phyloP scores from a whole-genome alignment of 1,140 invertebrate genomes.

The Coboldia fuscipes region DNA sequence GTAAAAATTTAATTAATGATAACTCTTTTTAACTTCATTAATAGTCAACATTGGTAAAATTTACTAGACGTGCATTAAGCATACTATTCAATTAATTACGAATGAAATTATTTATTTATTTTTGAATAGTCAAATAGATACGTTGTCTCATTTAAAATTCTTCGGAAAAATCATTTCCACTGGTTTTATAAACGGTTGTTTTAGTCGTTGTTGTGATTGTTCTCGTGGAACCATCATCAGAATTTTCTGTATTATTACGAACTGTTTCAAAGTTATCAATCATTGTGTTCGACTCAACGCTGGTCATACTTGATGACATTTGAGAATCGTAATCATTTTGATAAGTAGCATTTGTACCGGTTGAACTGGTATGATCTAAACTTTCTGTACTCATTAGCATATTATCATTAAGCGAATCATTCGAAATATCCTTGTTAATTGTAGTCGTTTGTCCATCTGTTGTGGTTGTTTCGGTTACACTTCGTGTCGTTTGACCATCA shows the following conservation, averaged over 20 bases:
- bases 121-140: too few species aligned
- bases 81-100: too few species aligned
- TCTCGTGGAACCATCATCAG: not conserved
- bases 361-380: conserved; percentile 45
- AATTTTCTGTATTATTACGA: not conserved
- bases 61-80: too few species aligned
- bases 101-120: too few species aligned
- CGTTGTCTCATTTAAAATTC: too few species aligned
- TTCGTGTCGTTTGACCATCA: conserved; percentile 21
- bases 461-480: conserved; percentile 23
- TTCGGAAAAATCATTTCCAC: too few species aligned
- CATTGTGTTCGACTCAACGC: conserved; percentile 22
- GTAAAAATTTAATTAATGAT: too few species aligned
- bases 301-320: conserved; percentile 61
- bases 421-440: conserved; percentile 17
- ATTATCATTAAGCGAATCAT: conserved; percentile 23
- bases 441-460: conserved; percentile 20
- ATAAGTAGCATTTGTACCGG: conserved; percentile 60
- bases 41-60: too few species aligned
- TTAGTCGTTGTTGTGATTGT: not conserved
- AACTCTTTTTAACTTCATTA: too few species aligned
- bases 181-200: not conserved
- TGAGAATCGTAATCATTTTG: conserved; percentile 61
- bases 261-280: conserved; percentile 14
- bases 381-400: conserved; percentile 46